A percentile compares a stretch with the other conserved stretches of the same genome.
phyloP scores from a whole-genome alignment of 2,797 vertebrate genomes.

The Gymnopithys bicolor region DNA sequence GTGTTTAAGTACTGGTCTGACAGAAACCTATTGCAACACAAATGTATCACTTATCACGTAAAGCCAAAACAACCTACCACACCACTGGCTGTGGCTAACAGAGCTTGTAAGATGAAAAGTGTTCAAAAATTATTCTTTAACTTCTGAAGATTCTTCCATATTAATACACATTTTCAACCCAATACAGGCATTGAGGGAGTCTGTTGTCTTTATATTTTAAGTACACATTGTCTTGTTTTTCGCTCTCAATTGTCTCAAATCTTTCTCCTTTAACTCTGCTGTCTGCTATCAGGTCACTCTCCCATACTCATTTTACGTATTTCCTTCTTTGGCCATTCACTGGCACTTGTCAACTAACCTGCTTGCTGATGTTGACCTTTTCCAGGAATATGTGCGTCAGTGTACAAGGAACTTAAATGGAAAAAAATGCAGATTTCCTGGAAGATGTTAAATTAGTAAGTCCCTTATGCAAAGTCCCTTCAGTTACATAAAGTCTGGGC shows the following conservation, averaged over 20 bases:
- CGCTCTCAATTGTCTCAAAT: neutral
- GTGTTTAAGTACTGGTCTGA: neutral
- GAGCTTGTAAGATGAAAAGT: neutral
- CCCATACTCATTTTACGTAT: neutral
- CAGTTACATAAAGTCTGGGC: neutral
- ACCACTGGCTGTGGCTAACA: neutral
- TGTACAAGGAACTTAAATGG: constrained; percentile 17
- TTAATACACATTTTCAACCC: neutral
- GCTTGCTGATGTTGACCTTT: constrained; percentile 35
- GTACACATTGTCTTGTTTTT: neutral
- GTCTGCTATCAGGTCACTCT: neutral
- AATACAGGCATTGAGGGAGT: neutral
- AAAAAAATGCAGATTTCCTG: neutral
- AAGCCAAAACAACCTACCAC: neutral
- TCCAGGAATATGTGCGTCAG: constrained; percentile 34
- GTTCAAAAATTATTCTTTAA: neutral
- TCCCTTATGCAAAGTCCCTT: constrained; percentile 4
- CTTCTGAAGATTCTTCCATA: neutral
- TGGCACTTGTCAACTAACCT: constrained; percentile 12
- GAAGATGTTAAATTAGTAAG: constrained; percentile 27
- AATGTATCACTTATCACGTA: neutral
- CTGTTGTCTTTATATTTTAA: neutral
- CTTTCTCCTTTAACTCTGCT: neutral
- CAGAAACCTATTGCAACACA: neutral
- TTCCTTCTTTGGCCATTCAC: constrained; percentile 31